Percentiles rank a stretch among this genome's conserved stretches.
Evolutionary conservation across 2,888 invertebrate genomes (phyloP).

Genomic region (Taenaris catops): DNA sequence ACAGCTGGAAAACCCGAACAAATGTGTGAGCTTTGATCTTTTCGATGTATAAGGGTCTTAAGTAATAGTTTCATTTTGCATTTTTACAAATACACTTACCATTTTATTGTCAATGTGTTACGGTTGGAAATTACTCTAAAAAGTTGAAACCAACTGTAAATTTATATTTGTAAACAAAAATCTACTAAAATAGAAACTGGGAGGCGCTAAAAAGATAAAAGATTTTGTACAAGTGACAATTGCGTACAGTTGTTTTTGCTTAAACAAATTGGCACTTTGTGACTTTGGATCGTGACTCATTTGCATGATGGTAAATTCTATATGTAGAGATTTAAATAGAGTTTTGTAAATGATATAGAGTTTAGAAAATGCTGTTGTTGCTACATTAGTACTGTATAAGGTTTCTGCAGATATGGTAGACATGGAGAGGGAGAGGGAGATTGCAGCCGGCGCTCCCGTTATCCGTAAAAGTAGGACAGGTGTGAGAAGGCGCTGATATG

Average conservation of each 20-base stretch:
- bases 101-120: background rate
- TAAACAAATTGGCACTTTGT: constrained; percentile 2
- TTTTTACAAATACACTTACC: background rate
- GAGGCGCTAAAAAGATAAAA: constrained; percentile 46
- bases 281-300: background rate
- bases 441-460: no score
- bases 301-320: background rate
- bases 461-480: no score
- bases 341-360: no score
- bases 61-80: background rate
- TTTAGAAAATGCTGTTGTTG: background rate
- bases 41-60: background rate
- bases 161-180: background rate
- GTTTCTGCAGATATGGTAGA: no score
- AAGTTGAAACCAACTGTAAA: background rate
- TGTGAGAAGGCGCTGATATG: no score
- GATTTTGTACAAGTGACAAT: constrained; percentile 46
- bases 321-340: no score
- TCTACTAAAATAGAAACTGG: constrained; percentile 5
- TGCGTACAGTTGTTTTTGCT: constrained; percentile 40
- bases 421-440: background rate
- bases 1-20: constrained; percentile 1
- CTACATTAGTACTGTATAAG: no score
- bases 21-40: background rate
- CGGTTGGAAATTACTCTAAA: background rate